phyloP scores from a whole-genome alignment of 1,140 invertebrate genomes.

The Listronotus oregonensis region DNA sequence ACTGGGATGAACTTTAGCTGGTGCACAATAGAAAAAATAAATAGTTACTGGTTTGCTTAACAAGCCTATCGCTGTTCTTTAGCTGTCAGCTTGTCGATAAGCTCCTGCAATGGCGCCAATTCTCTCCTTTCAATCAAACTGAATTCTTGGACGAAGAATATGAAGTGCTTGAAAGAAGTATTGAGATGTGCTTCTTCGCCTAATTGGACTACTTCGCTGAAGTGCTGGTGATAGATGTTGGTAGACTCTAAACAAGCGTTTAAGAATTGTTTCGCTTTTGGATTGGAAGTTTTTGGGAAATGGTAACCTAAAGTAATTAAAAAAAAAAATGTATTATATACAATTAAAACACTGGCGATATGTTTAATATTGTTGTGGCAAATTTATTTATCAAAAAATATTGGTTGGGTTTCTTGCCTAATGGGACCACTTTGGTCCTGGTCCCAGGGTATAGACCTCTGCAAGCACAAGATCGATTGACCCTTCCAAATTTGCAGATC shows the following conservation, averaged over 20 bases:
- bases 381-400: too few relatives aligned
- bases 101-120: slow-evolving; percentile 93
- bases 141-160: slow-evolving; percentile 99
- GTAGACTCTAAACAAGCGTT: slow-evolving; percentile 98
- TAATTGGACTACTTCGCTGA: slow-evolving; percentile 94
- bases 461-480: too few relatives aligned
- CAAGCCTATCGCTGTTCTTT: slow-evolving; percentile 76
- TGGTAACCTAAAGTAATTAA: slow-evolving; percentile 74
- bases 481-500: too few relatives aligned
- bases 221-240: slow-evolving; percentile 99
- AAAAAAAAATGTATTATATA: too few relatives aligned
- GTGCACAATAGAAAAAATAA: slow-evolving; percentile 7
- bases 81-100: slow-evolving; percentile 95
- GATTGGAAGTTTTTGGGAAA: slow-evolving; percentile 98
- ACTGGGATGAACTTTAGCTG: not conserved
- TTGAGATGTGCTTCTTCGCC: slow-evolving; percentile 99
- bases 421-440: too few relatives aligned
- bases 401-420: too few relatives aligned
- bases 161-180: slow-evolving; percentile 99
- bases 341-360: too few relatives aligned
- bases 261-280: slow-evolving; percentile 97
- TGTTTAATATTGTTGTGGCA: too few relatives aligned
- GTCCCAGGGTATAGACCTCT: too few relatives aligned
- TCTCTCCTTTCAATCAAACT: slow-evolving; percentile 95
- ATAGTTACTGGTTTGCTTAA: not conserved